Conservation (phyloP, 1,140 invertebrate species). For the Tetragnatha versicolor region DNA sequence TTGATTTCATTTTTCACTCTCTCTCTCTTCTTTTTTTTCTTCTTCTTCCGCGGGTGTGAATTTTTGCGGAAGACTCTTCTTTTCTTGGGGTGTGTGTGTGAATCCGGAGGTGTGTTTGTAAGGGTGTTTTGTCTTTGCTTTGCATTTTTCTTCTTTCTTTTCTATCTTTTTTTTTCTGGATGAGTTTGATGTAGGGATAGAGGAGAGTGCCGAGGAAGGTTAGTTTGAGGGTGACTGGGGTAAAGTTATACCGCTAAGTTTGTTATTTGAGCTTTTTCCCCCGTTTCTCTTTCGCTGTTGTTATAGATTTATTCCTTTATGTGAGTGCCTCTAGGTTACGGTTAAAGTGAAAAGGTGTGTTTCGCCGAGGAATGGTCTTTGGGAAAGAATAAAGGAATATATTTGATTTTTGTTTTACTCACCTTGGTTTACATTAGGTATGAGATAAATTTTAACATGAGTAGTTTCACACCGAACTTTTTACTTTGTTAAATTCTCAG, state of each 20-base stretch:
- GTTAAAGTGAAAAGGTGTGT: too few species aligned
- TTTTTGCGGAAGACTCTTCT: conserved; percentile 26
- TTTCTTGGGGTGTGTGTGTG: background rate
- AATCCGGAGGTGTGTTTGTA: conserved; percentile 13
- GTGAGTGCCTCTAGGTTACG: too few species aligned
- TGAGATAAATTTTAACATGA: too few species aligned
- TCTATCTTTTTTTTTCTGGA: conserved; percentile 17
- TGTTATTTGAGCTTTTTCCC: conserved; percentile 31
- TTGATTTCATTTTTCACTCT: conserved; percentile 39
- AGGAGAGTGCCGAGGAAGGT: conserved; percentile 12
- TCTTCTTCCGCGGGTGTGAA: conserved; percentile 4
- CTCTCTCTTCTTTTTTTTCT: background rate
- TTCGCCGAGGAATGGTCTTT: too few species aligned
- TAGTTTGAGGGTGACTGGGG: conserved; percentile 32
- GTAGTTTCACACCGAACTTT: too few species aligned
- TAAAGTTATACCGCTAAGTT: conserved; percentile 52
- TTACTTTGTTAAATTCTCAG: too few species aligned
- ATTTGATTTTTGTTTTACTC: too few species aligned
- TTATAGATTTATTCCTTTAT: too few species aligned
- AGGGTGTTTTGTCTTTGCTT: conserved; percentile 33
- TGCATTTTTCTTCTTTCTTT: conserved; percentile 16
- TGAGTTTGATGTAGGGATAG: conserved; percentile 37
- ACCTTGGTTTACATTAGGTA: too few species aligned
- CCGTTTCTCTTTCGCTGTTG: too few species aligned
- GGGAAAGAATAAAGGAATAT: too few species aligned